Percentiles rank a stretch among this genome's conserved stretches.
These are phyloP conservation scores for Drosophila anomalata DNA, from an alignment of 2,888 invertebrate species.

Conservation along the genomic window DNA sequence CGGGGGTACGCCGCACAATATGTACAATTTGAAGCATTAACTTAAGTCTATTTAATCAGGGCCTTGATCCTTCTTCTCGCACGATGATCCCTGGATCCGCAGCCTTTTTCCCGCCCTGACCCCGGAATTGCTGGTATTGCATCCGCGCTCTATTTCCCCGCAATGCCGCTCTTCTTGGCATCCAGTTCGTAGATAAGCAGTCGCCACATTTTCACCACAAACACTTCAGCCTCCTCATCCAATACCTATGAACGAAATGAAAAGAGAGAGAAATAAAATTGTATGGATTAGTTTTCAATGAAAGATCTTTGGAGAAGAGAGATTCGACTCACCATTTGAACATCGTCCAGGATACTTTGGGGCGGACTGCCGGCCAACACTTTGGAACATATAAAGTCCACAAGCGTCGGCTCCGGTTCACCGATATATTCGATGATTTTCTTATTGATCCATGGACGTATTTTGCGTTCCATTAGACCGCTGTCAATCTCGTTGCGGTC, in stretches of 20 bases:
- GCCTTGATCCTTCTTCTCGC: conserved; percentile 9
- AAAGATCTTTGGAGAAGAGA: too few species aligned
- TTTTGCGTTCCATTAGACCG: conserved; percentile 95
- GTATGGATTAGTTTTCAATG: not conserved
- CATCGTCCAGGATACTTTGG: conserved; percentile 97
- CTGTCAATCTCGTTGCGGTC: conserved; percentile 94
- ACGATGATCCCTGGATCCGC: not conserved
- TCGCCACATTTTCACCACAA: conserved; percentile 99
- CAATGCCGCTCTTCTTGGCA: conserved; percentile 94
- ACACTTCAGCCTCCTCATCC: conserved; percentile 99
- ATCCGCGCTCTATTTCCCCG: conserved; percentile 84
- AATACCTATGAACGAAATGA: conserved; percentile 90
- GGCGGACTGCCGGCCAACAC: conserved; percentile 97
- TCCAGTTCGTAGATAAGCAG: conserved; percentile 99
- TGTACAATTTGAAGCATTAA: conserved; percentile 49
- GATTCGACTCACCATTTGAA: conserved; percentile 96
- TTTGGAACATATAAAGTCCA: conserved; percentile 99
- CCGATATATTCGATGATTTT: conserved; percentile 99
- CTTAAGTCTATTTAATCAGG: conserved; percentile 49
- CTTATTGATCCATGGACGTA: conserved; percentile 99
- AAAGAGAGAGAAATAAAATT: not conserved
- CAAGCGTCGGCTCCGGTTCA: conserved; percentile 98
- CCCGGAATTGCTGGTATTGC: not conserved
- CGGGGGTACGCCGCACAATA: conserved; percentile 40
- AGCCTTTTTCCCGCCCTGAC: not conserved